phyloP scores from a whole-genome alignment of 2,888 invertebrate species.

The Anticlea derivata region DNA sequence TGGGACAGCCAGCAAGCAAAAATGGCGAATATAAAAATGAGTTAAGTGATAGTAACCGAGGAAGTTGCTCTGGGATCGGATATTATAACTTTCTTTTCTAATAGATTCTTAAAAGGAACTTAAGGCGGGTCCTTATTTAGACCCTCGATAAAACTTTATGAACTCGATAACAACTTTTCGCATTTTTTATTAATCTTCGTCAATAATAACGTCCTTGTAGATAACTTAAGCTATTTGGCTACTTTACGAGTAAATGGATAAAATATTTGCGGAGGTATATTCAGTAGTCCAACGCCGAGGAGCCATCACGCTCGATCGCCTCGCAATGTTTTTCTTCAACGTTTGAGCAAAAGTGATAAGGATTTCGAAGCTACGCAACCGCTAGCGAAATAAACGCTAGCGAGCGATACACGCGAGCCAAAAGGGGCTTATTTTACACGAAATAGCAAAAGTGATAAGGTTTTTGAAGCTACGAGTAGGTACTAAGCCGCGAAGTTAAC shows the following conservation, averaged over 20 bases:
- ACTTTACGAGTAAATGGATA: conserved; percentile 6
- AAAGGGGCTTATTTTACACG: no score
- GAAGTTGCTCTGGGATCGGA: conserved; percentile 52
- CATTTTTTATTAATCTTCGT: conserved; percentile 33
- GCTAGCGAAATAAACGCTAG: neutral
- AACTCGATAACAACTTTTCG: conserved; percentile 35
- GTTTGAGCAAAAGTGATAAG: conserved; percentile 6
- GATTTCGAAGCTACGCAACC: conserved; percentile 1
- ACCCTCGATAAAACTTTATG: conserved; percentile 49
- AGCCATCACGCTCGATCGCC: neutral
- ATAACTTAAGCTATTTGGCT: conserved; percentile 18
- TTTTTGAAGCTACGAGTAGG: no score
- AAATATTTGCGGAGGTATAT: conserved; percentile 6
- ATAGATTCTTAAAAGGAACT: conserved; percentile 64
- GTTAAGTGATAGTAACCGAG: conserved; percentile 77
- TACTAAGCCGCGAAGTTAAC: no score
- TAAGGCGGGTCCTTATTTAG: conserved; percentile 47
- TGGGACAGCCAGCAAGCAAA: conserved; percentile 69
- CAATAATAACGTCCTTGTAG: conserved; percentile 21
- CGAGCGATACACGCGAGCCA: no score
- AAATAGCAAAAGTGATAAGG: no score
- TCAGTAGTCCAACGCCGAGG: neutral
- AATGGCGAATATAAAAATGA: conserved; percentile 75
- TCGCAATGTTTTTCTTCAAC: conserved; percentile 3
- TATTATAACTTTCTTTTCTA: conserved; percentile 65